phyloP scores from a whole-genome alignment of 2,797 vertebrate species.

The Lateolabrax maculatus region DNA sequence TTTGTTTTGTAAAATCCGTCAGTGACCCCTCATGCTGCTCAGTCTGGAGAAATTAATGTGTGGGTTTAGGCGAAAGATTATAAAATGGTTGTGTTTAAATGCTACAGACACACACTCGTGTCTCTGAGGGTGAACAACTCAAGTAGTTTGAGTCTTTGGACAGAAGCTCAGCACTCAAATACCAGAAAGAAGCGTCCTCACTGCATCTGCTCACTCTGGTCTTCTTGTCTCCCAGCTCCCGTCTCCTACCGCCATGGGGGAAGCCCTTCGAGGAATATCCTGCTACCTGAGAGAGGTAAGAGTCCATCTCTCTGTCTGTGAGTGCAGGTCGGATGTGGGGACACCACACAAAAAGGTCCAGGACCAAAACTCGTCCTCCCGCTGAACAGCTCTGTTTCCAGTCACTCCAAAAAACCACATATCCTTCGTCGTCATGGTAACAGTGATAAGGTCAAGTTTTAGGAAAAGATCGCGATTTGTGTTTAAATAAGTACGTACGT shows the following conservation, averaged over 20 bases:
- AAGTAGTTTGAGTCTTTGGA: background rate
- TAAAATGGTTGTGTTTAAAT: background rate
- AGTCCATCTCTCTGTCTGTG: background rate
- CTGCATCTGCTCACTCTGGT: background rate
- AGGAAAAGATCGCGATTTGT: too few relatives aligned
- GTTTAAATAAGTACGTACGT: too few relatives aligned
- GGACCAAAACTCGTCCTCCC: too few relatives aligned
- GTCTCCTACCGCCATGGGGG: constrained; percentile 90
- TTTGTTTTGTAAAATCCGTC: too few relatives aligned
- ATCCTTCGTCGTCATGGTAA: too few relatives aligned
- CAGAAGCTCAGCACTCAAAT: background rate
- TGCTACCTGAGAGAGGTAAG: constrained; percentile 92
- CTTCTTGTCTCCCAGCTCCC: constrained; percentile 85
- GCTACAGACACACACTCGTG: background rate
- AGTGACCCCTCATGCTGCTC: background rate
- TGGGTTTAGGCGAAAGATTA: background rate
- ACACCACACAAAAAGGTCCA: too few relatives aligned
- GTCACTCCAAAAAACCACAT: too few relatives aligned
- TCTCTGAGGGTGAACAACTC: background rate
- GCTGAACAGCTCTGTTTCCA: too few relatives aligned
- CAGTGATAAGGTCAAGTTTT: too few relatives aligned
- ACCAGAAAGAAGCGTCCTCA: background rate
- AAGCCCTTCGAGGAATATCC: constrained; percentile 91
- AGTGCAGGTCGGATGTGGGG: too few relatives aligned
- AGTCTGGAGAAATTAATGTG: background rate